Base-by-base conservation (phyloP, 2,113 vertebrate species). In the Felis chaus region DNA sequence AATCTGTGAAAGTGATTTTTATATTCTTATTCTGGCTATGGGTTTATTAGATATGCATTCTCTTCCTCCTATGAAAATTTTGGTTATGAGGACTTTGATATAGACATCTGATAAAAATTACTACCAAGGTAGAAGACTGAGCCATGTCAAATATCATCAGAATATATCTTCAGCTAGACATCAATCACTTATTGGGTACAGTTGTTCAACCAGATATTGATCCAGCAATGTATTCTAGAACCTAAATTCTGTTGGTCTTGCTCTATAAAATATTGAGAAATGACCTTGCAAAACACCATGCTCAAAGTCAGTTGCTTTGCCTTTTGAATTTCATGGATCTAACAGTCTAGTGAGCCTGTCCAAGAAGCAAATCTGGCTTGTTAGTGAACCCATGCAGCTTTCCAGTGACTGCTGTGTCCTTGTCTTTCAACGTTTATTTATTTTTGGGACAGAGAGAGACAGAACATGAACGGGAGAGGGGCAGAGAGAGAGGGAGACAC, bases 101-200 rank as follows among this genome's bases (percentile, higher is more conserved):
- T 48, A 89, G 93, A 94, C 61, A 97, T 45, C 11, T 95, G 71
- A 80, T 95, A 95, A 96, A 96, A 95, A 94, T 91, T 68, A 97
- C 7, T 94, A n/a, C 68, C 68, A 96, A 88, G 27, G 10, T 13
- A 76, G 48, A 96, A n/a, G 84, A 88, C 31, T 79, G 36, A 95
- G 31, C 2, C 71, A 74, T 74, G n/a, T 82, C 94, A 93, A 85
- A 74, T 16, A 83, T 12, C 12, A 55, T 48, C 45, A 73, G 63
- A 97, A 85, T 93, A 55, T 31, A 92, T 83, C n/a, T 94, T 79
- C n/a, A 98, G 78, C 23, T 73, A 53, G 55, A 74, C 39, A 82
- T 92, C 76, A 61, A 65, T 94, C 92, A 94, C 88, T 16, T 88
- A 45, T 45, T 84, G 6, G 88, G 81, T 85, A 66, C 33, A 66